Evolutionary conservation across 2,888 invertebrate genomes (phyloP).

Genomic region (Synanthedon myopaeformis): DNA sequence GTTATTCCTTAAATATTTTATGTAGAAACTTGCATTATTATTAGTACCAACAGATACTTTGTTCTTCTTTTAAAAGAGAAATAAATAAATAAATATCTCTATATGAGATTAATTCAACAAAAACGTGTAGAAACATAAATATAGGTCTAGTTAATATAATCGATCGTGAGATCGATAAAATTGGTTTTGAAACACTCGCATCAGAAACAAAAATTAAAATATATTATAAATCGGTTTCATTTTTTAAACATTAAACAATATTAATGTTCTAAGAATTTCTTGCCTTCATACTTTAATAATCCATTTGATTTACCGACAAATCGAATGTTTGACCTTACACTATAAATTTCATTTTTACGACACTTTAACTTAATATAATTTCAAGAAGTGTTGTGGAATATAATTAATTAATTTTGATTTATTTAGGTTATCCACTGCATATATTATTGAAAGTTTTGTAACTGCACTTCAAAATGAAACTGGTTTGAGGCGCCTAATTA

Average conservation of each 20-base stretch:
- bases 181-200: not conserved
- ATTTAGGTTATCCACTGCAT: not conserved
- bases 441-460: not conserved
- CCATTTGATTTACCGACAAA: no score
- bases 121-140: not conserved
- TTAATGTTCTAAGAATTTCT: no score
- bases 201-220: no score
- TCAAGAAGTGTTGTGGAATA: not conserved
- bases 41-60: no score
- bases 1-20: no score
- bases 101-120: not conserved
- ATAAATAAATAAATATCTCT: no score
- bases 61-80: no score
- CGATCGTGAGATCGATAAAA: conserved; percentile 1
- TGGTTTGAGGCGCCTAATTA: no score
- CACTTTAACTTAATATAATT: not conserved
- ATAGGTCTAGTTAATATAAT: conserved; percentile 1
- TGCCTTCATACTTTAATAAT: no score
- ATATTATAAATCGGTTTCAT: no score
- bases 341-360: not conserved
- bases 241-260: no score
- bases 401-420: not conserved
- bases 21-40: no score
- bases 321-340: not conserved
- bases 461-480: not conserved